These are phyloP conservation scores for Candidula unifasciata DNA, from an alignment of 2,888 invertebrate species.

Conservation along the genomic window DNA sequence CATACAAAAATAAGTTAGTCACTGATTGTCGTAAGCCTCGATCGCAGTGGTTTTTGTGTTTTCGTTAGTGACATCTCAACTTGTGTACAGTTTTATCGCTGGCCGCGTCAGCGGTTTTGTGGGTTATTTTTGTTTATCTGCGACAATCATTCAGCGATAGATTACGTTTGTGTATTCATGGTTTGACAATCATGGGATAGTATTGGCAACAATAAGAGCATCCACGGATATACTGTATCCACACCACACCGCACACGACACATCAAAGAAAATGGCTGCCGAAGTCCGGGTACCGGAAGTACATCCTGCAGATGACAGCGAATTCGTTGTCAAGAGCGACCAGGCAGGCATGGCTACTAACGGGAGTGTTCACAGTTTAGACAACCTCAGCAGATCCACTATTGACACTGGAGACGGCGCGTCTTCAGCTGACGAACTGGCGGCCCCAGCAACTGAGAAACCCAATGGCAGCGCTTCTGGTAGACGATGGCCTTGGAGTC, in stretches of 20 bases:
- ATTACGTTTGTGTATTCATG: background rate
- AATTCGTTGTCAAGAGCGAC: slow-evolving; percentile 7
- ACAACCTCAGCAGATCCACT: background rate
- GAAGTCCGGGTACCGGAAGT: slow-evolving; percentile 20
- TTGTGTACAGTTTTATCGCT: background rate
- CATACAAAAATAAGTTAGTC: background rate
- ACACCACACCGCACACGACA: background rate
- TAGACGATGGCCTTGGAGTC: slow-evolving; percentile 43
- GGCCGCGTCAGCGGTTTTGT: background rate
- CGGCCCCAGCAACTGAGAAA: background rate
- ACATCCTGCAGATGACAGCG: background rate
- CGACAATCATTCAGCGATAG: background rate
- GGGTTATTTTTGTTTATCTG: background rate
- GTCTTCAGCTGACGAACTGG: slow-evolving; percentile 25
- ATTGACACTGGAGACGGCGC: slow-evolving; percentile 4
- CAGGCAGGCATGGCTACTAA: slow-evolving; percentile 34
- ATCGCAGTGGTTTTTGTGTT: too few species aligned
- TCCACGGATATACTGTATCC: background rate
- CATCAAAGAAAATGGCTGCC: slow-evolving; percentile 38
- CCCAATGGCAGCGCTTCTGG: background rate
- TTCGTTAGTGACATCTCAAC: too few species aligned
- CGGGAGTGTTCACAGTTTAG: slow-evolving; percentile 31
- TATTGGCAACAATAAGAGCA: background rate
- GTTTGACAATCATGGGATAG: background rate
- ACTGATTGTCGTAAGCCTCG: too few species aligned